Base-by-base conservation (phyloP, 2,113 vertebrate genomes). In the Poicephalus meyeri region DNA sequence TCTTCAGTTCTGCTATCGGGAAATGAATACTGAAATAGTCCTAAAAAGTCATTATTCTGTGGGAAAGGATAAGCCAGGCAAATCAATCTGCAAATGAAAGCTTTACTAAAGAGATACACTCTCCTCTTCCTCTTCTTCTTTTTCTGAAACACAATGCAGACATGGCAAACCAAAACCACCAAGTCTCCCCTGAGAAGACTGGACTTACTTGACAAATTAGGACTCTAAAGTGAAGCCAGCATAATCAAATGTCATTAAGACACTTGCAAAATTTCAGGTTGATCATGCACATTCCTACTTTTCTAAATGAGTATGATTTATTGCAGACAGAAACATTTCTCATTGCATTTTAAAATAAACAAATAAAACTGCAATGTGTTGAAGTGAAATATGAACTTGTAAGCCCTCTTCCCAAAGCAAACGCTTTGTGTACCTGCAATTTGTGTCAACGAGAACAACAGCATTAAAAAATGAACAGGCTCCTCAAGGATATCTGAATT, bases 1-100 rank as follows among this genome's bases (percentile, higher is more conserved):
- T 65, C 80, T 76, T 90, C 64, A 70, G 64, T 61, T 78, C 80
- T 72, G 31, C 44, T 56, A 69, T 21, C 0, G 0, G 61, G 85
- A 94, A 93, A 90, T 58, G 47, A 95, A 93, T 72, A 71, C 60
- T 50, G 80, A 91, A 93, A 89, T 64, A 86, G 83, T 46, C 66
- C 35, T 49, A 53, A 87, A 89, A 89, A 65, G 24, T 25, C 65
- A 74, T 81, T 66, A 37, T 78, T 92, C 73, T 76, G 53, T 39
- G 25, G 42, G 69, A 96, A 84, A 76, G 52, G 25, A 81, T 26
- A 31, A 92, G 56, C 52, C 52, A 77, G 50, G 58, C 42, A 93
- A 90, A 84, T 50, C 49, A 70, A 11, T 13, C 74, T 74, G 83
- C 90, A 96, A 53, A n/a, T 28, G 35, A 77, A 83, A 89, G 80